Evolutionary conservation across 2,888 invertebrate genomes (phyloP).

Genomic region (Celastrina argiolus): DNA sequence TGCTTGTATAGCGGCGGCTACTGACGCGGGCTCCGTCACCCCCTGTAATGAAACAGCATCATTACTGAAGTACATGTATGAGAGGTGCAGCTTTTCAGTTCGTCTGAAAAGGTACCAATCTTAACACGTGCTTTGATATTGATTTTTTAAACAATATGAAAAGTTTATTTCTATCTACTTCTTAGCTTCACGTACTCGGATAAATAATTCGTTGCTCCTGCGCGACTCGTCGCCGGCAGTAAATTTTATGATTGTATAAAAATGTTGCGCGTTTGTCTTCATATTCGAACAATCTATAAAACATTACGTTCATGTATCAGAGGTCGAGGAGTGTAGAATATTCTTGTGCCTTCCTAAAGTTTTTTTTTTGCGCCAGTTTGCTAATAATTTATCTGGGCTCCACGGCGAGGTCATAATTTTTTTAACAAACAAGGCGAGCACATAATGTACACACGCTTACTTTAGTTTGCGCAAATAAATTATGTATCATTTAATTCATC

Average conservation of each 20-base stretch:
- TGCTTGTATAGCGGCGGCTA: conserved; percentile 19
- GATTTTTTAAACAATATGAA: not conserved
- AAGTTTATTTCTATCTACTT: not conserved
- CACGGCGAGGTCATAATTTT: not conserved
- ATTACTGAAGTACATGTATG: not conserved
- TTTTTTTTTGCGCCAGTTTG: not conserved
- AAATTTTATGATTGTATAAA: conserved; percentile 9
- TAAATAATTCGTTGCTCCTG: not conserved
- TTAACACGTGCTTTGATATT: not conserved
- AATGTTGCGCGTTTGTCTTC: conserved; percentile 9
- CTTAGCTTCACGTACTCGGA: not conserved
- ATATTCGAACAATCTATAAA: conserved; percentile 5
- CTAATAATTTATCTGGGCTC: not conserved
- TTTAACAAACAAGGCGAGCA: not conserved
- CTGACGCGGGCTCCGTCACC: conserved; percentile 9
- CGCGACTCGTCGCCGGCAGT: not conserved
- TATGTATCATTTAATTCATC: conserved; percentile 42
- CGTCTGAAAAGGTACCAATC: not conserved
- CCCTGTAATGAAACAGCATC: conserved; percentile 15
- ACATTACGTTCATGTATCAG: not conserved
- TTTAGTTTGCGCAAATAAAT: conserved; percentile 20
- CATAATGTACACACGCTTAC: not conserved
- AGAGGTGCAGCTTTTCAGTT: not conserved
- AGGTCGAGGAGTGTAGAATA: not conserved
- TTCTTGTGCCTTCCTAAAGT: not conserved